Evolutionary conservation across 1,140 invertebrate genomes (phyloP).

Genomic region (Thalassaphorura encarpata): DNA sequence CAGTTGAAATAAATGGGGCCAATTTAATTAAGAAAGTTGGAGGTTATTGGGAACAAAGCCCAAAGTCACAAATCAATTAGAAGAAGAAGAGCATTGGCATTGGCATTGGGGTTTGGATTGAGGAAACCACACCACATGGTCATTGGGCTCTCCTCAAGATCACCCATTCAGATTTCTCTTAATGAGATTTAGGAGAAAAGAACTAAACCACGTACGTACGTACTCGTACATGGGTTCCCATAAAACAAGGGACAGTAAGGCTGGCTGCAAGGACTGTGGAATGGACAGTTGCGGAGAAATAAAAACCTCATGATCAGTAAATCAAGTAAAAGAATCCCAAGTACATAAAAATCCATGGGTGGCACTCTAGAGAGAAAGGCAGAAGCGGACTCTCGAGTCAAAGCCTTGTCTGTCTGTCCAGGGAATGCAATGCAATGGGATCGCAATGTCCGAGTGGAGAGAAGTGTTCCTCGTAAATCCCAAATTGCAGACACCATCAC

Average conservation of each 20-base stretch:
- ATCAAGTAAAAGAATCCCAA: too few relatives aligned
- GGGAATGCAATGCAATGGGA: too few relatives aligned
- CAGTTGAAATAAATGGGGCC: conserved; percentile 28
- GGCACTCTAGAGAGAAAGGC: conserved; percentile 4
- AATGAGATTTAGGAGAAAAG: conserved; percentile 6
- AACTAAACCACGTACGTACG: too few relatives aligned
- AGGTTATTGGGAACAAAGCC: conserved; percentile 22
- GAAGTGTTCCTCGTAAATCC: conserved; percentile 23
- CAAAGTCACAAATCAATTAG: conserved; percentile 29
- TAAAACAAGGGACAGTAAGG: too few relatives aligned
- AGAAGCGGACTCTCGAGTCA: not conserved
- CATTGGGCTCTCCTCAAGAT: not conserved
- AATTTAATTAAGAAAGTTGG: conserved; percentile 28
- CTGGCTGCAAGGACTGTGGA: too few relatives aligned
- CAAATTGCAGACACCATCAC: conserved; percentile 22
- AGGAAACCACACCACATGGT: too few relatives aligned
- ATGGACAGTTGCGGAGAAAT: not conserved
- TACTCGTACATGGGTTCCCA: too few relatives aligned
- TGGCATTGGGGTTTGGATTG: too few relatives aligned
- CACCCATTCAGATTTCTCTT: conserved; percentile 13
- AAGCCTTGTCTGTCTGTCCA: not conserved
- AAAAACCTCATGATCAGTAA: conserved; percentile 27
- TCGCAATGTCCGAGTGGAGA: too few relatives aligned
- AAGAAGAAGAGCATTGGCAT: not conserved
- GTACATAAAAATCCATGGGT: too few relatives aligned